Evolutionary conservation across 2,113 vertebrate species (phyloP).

Genomic region (Callospermophilus lateralis): DNA sequence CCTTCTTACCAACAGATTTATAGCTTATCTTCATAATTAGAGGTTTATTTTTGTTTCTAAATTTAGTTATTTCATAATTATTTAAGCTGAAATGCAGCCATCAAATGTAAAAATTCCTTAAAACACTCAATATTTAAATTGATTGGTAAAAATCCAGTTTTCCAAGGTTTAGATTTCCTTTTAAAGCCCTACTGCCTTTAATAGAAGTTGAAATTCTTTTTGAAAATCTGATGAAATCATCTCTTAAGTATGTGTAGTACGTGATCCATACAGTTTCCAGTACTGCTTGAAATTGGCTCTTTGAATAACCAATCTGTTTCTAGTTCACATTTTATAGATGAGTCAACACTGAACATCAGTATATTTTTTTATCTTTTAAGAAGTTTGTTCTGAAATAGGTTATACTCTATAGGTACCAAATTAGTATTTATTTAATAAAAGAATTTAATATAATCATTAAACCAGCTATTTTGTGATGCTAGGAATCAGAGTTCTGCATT

Average conservation of each 20-base stretch:
- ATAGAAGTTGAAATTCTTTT: conserved; percentile 65
- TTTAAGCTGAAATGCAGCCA: conserved; percentile 57
- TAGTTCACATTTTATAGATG: conserved; percentile 52
- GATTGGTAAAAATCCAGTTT: conserved; percentile 71
- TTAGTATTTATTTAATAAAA: conserved; percentile 1
- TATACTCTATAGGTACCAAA: background rate
- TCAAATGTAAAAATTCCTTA: conserved; percentile 63
- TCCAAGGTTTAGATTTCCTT: conserved; percentile 72
- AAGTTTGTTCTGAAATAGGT: conserved; percentile 2
- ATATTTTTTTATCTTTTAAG: conserved; percentile 51
- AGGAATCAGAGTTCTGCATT: conserved; percentile 3
- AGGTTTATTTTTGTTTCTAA: conserved; percentile 61
- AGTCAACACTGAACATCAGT: conserved; percentile 38
- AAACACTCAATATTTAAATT: conserved; percentile 66
- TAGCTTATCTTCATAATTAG: conserved; percentile 63
- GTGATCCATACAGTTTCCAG: conserved; percentile 71
- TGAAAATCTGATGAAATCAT: conserved; percentile 75
- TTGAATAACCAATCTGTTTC: conserved; percentile 66
- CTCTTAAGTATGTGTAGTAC: conserved; percentile 63
- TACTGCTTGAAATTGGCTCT: conserved; percentile 57
- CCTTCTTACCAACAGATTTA: conserved; percentile 53
- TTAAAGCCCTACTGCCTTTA: conserved; percentile 70
- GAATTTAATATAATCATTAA: conserved; percentile 47
- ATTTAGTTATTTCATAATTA: conserved; percentile 55
- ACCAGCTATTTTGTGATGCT: conserved; percentile 22